Conservation (phyloP, 2,888 invertebrate species). For the Eupithecia insigniata region DNA sequence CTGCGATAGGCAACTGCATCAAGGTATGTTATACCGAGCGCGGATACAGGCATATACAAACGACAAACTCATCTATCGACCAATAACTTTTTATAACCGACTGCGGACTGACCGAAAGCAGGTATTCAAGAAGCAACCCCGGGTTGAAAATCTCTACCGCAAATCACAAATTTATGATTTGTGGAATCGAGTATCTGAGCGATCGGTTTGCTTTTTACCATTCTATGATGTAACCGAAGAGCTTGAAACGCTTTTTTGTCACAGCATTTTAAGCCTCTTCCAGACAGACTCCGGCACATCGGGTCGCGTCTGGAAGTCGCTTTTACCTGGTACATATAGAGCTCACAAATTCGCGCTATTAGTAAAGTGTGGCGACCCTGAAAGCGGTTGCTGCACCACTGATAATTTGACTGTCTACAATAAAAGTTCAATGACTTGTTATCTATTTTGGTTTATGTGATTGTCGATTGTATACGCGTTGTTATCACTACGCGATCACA, state of each 20-base stretch:
- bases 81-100: neutral
- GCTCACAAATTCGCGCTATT: neutral
- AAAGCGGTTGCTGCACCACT: neutral
- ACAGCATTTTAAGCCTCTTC: neutral
- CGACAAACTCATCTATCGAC: constrained; percentile 29
- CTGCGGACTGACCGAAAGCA: neutral
- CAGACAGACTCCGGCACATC: neutral
- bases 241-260: neutral
- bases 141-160: neutral
- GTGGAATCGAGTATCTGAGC: neutral
- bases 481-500: constrained; percentile 42
- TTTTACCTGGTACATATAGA: neutral
- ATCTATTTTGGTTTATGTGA: constrained; percentile 25
- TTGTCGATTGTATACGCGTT: constrained; percentile 38
- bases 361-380: neutral
- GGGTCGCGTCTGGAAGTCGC: neutral
- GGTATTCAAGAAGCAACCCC: neutral
- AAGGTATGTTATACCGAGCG: constrained; percentile 76
- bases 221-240: neutral
- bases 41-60: constrained; percentile 40
- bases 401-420: constrained; percentile 6
- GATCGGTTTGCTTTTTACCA: neutral
- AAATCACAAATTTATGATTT: neutral
- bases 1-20: constrained; percentile 84
- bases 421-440: constrained; percentile 23